phyloP scores from a whole-genome alignment of 2,113 vertebrate genomes.

The Xenus cinereus region DNA sequence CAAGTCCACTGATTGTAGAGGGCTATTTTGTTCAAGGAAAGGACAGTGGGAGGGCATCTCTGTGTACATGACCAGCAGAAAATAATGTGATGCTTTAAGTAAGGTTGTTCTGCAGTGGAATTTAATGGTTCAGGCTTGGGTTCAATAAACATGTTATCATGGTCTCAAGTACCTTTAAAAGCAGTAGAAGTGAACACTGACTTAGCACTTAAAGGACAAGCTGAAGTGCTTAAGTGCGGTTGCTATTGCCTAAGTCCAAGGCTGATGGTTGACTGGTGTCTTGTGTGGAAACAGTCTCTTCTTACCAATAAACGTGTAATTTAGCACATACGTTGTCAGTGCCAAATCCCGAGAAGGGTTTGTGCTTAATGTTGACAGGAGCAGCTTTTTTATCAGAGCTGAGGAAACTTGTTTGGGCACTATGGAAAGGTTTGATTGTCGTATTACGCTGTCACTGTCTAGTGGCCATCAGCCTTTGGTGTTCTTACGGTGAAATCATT shows the following conservation, averaged over 20 bases:
- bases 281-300: neutral
- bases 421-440: neutral
- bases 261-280: neutral
- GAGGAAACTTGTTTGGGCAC: neutral
- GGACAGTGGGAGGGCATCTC: neutral
- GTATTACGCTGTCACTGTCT: neutral
- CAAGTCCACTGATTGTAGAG: neutral
- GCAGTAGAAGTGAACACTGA: neutral
- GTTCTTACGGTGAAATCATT: neutral
- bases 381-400: neutral
- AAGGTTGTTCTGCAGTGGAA: neutral
- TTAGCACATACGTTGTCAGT: rapidly evolving
- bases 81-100: neutral
- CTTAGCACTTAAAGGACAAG: neutral
- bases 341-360: neutral
- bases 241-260: neutral
- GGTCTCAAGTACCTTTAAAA: neutral
- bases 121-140: neutral
- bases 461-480: neutral
- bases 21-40: neutral
- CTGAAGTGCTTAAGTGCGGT: neutral
- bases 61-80: neutral
- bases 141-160: neutral
- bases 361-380: neutral
- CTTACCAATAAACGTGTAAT: neutral